Evolutionary conservation across 1,140 invertebrate genomes (phyloP).

Genomic region (Trinorchestia longiramus): DNA sequence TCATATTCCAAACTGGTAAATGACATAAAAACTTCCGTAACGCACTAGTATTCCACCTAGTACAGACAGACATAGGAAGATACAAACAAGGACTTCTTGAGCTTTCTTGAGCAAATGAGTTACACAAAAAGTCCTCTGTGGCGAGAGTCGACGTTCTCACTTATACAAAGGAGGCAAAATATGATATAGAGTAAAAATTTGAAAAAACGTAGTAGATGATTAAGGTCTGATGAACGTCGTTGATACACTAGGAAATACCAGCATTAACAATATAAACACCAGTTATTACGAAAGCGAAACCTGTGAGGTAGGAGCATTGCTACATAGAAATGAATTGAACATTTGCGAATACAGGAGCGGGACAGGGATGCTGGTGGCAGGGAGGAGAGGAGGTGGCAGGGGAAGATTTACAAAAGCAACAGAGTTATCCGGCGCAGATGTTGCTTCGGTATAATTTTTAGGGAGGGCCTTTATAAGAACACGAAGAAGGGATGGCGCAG

Average conservation of each 20-base stretch:
- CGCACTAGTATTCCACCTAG: background rate
- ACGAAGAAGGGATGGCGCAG: background rate
- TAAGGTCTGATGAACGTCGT: background rate
- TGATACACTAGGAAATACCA: background rate
- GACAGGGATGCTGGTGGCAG: background rate
- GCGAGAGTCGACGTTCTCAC: background rate
- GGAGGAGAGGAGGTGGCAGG: background rate
- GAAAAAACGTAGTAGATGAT: background rate
- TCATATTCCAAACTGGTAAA: background rate
- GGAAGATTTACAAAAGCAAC: conserved; percentile 35
- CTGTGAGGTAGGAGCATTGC: background rate
- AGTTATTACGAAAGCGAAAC: background rate
- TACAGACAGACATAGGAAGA: background rate
- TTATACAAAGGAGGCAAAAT: background rate
- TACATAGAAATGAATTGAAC: background rate
- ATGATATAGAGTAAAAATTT: background rate
- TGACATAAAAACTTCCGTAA: background rate
- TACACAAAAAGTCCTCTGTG: background rate
- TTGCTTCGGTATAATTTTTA: conserved; percentile 23
- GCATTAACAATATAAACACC: background rate
- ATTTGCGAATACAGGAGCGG: background rate
- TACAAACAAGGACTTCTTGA: background rate
- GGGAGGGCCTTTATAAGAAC: background rate
- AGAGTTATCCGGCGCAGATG: conserved; percentile 30
- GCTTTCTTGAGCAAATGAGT: background rate